A percentile compares a stretch with the other conserved stretches of the same genome.
These are phyloP conservation scores for Acrocephalus scirpaceus DNA, from an alignment of 2,797 vertebrate species.

Conservation along the genomic window DNA sequence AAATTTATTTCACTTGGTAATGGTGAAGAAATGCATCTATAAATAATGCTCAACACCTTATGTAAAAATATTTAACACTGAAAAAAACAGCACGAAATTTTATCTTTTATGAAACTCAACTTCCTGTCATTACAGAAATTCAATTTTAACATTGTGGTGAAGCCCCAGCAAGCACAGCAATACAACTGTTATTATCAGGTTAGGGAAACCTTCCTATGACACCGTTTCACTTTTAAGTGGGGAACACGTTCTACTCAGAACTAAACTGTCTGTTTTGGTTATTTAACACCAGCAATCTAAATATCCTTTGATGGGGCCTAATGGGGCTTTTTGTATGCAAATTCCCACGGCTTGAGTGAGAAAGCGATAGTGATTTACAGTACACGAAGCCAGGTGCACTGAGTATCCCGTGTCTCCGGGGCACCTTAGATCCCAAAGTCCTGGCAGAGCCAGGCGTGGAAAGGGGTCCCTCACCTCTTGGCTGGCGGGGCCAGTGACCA, in stretches of 20 bases:
- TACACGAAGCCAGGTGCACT: fast-evolving
- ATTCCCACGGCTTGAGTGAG: neutral
- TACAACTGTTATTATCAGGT: neutral
- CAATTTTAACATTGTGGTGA: neutral
- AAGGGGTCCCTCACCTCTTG: neutral
- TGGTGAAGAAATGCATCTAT: neutral
- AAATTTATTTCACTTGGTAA: neutral
- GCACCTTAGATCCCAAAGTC: fast-evolving
- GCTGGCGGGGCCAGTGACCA: fast-evolving
- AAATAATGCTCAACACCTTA: neutral
- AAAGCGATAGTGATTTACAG: neutral
- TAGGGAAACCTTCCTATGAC: neutral
- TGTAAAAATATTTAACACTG: neutral
- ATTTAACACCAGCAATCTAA: neutral
- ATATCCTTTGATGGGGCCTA: neutral
- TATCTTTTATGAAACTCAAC: neutral
- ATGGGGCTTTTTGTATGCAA: neutral
- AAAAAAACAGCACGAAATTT: neutral
- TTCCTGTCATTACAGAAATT: neutral
- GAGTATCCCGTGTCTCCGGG: fast-evolving
- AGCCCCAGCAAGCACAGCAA: neutral
- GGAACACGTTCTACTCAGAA: neutral
- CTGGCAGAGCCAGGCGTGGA: fast-evolving
- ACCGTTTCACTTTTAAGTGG: neutral
- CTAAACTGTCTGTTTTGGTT: neutral